Percentiles rank a stretch among this genome's conserved stretches.
These are phyloP conservation scores for Zeus faber DNA, from an alignment of 2,113 vertebrate species.

Conservation along the genomic window DNA sequence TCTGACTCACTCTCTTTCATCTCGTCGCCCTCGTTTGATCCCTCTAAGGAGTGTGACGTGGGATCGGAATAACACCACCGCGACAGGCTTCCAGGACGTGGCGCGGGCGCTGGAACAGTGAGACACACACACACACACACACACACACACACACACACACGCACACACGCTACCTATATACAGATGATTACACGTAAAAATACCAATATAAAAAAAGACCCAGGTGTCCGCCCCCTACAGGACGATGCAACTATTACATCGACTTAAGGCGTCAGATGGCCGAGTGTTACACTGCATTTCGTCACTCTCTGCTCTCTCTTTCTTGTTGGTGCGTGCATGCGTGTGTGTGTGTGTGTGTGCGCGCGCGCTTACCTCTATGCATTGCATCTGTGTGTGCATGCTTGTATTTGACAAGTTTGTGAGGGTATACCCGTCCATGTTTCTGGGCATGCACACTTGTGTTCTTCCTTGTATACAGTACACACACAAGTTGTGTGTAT, in stretches of 20 bases:
- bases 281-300: conserved; percentile 50
- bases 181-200: conserved; percentile 27
- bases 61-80: conserved; percentile 88
- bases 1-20: conserved; percentile 16
- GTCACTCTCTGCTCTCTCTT: conserved; percentile 47
- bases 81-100: conserved; percentile 86
- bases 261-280: conserved; percentile 19
- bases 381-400: not conserved
- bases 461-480: no score
- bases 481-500: no score
- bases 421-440: no score
- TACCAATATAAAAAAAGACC: conserved; percentile 1
- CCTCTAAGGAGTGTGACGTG: conserved; percentile 83
- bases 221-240: conserved; percentile 4
- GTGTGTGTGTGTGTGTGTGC: not conserved
- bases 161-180: conserved; percentile 16
- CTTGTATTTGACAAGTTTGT: not conserved
- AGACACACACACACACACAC: conserved; percentile 48
- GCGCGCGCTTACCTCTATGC: not conserved
- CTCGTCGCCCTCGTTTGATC: conserved; percentile 32
- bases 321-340: not conserved
- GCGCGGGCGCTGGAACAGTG: conserved; percentile 89
- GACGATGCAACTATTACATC: conserved; percentile 19
- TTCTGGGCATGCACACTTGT: no score
- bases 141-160: conserved; percentile 4